Evolutionary conservation across 2,888 invertebrate genomes (phyloP), one percentile per base, ranked within the genome.

Genomic region (Hedychridium roseum): DNA sequence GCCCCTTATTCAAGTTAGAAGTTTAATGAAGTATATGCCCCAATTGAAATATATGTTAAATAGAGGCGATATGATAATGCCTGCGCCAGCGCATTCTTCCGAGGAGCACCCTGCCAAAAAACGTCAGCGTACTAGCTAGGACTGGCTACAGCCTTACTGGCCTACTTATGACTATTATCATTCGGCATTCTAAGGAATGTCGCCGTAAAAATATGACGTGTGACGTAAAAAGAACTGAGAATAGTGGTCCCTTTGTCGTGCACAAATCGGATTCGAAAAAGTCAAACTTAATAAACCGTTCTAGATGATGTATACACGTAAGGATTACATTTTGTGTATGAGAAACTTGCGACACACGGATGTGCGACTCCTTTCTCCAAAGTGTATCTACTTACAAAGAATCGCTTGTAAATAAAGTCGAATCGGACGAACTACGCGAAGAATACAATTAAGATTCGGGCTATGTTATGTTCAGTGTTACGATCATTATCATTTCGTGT

Each of bases 31-130:
- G 73, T 92, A 86, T 79, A 91, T 92, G 91, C 89, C 90, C 20
- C 93, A 93, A 80, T 82, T 93, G 80, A 90, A 90, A 75, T 93
- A 92, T 82, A 92, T 92, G 89, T 84, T 91, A 80, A 83, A 84
- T 46, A 82, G 83, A 68, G 72, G 79, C 58, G 78, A 77, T 54
- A 75, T 78, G 54, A 73, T 72, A 48, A 74, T 77, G 64, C 74
- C 81, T 27, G 60, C 72, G 17, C 71, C 73, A 35, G 68, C 74
- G 35, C 75, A 76, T 51, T 69, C 73, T 43, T 72, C 75, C 43
- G 77, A 78, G 48, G 79, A 78, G 57, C 78, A 79, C 64, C 73
- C 71, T 40, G 70, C 79, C 41, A 75, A 80, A 61, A 85, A 85
- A 71, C 80, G 84, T 43, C 83, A 83, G 63, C 79, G 84, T 64